Base-by-base conservation (phyloP, 2,888 invertebrate genomes). In the Erebia palarica region DNA sequence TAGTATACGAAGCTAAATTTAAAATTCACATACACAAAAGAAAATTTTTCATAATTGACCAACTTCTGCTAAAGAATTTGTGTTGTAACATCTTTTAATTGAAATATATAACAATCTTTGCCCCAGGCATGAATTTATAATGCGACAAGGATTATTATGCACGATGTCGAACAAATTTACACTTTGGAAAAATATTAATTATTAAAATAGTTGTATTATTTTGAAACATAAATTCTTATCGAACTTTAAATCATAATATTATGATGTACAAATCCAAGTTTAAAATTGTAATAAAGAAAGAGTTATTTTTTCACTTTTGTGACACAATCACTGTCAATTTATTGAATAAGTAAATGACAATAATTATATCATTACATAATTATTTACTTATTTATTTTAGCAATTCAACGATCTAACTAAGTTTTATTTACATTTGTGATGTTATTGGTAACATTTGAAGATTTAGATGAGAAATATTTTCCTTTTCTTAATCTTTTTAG, bases 341-440 rank as follows among this genome's bases (percentile, higher is more conserved):
- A 65, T 21, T 55, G 42, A 44, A 57, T 66, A 21, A 27, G 27
- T 27, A 27, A 44, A 44, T 66, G 65, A 66, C 44, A 66, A 57
- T 44, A 1, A 74, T 65, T 77, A 71, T 77, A 71, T 76, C 3
- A 18, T 76, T 21, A 47, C 18, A 49, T 14, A 10, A n/a, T n/a
- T n/a, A n/a, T 47, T 11, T 47, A 47, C 21, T 83, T 81, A 79
- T 63, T 73, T 71, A 69, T 55, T 71, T 81, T 78, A 84, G 86
- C 80, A 84, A 84, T 84, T 87, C 83, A 89, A 90, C 86, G 86
- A 87, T 86, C 82, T 88, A 89, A 75, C 84, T 87, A 87, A 47
- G 47, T 47, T 81, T 75, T 86, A 87, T 87, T 81, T 88, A 90
- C 88, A 90, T 82, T 86, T 87, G 85, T 85, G 88, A 87, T 85